Evolutionary conservation across 2,113 vertebrate species (phyloP).

Genomic region (cattle (Bos taurus)): ARS-UCD2.0 NC_037347.1:50967001-50967500

Average conservation of each 20-base stretch:
- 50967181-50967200: too few species aligned
- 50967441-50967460: not conserved
- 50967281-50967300: too few species aligned
- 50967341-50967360: too few species aligned
- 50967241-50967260: too few species aligned
- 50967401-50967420: not conserved
- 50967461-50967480: not conserved
- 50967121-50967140: not conserved
- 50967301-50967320: too few species aligned
- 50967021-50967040: not conserved
- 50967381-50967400: not conserved
- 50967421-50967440: not conserved
- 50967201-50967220: rapidly evolving
- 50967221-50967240: too few species aligned
- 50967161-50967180: not conserved
- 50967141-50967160: not conserved
- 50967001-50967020: not conserved
- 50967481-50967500: not conserved
- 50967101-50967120: not conserved
- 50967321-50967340: too few species aligned
- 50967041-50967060: not conserved
- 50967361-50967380: too few species aligned
- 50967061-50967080: not conserved
- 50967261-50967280: too few species aligned
- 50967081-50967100: not conserved